These are phyloP conservation scores for Plutella xylostella DNA, from an alignment of 2,888 invertebrate species.

Conservation along the genomic window DNA sequence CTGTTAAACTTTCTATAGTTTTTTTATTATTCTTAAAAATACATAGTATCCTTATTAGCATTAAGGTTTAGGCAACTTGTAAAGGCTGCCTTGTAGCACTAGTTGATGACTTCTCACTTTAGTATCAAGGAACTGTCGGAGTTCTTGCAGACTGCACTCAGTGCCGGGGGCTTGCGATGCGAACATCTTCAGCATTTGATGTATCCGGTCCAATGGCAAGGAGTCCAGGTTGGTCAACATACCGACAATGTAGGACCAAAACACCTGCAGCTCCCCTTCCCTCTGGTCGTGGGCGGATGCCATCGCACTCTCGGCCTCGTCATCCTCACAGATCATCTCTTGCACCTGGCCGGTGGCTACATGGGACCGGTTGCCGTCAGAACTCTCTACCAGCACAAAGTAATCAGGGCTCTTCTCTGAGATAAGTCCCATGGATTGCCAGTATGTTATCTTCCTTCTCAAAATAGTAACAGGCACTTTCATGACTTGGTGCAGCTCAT, in stretches of 20 bases:
- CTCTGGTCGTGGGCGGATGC: slow-evolving; percentile 94
- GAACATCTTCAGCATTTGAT: slow-evolving; percentile 97
- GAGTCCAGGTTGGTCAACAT: slow-evolving; percentile 97
- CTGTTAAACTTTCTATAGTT: slow-evolving; percentile 37
- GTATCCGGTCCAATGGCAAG: slow-evolving; percentile 90
- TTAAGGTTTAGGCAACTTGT: slow-evolving; percentile 83
- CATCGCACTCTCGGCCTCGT: slow-evolving; percentile 94
- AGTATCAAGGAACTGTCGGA: slow-evolving; percentile 89
- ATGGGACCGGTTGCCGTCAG: slow-evolving; percentile 64
- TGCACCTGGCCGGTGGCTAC: slow-evolving; percentile 65
- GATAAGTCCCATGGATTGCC: slow-evolving; percentile 93
- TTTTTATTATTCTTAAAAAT: slow-evolving; percentile 19
- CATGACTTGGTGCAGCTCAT: slow-evolving; percentile 86
- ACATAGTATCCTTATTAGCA: neutral
- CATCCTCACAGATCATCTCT: slow-evolving; percentile 85
- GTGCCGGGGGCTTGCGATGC: slow-evolving; percentile 92
- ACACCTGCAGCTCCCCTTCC: slow-evolving; percentile 92
- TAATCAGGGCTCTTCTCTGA: slow-evolving; percentile 80
- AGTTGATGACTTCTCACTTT: slow-evolving; percentile 94
- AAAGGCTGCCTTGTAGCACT: slow-evolving; percentile 86
- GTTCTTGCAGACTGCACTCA: slow-evolving; percentile 89
- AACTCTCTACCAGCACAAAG: slow-evolving; percentile 78
- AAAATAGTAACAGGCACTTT: slow-evolving; percentile 89
- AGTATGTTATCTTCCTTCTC: slow-evolving; percentile 89
- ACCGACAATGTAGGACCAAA: slow-evolving; percentile 97